phyloP scores from a whole-genome alignment of 2,113 vertebrate genomes.

The Muntiacus reevesi region DNA sequence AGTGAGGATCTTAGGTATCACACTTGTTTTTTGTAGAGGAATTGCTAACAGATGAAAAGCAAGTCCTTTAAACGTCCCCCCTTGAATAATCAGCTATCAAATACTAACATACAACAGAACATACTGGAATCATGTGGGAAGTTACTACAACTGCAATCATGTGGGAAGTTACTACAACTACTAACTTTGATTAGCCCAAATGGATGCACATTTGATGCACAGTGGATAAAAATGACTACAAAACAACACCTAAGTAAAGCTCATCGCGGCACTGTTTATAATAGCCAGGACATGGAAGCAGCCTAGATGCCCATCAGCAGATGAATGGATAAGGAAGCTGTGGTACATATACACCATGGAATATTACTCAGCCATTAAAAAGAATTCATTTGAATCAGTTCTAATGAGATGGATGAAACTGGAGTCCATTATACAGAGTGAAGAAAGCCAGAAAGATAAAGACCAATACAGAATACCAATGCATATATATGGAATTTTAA shows the following conservation, averaged over 20 bases:
- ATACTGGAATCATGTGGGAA: not conserved
- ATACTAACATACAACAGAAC: not conserved
- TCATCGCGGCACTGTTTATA: too few relatives aligned
- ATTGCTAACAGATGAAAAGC: conserved; percentile 33
- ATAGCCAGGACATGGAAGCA: too few relatives aligned
- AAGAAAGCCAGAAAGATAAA: too few relatives aligned
- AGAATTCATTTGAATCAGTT: too few relatives aligned
- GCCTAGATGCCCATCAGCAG: too few relatives aligned
- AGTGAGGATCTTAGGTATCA: not conserved
- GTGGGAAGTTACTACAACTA: not conserved
- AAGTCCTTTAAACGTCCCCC: not conserved
- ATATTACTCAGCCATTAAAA: too few relatives aligned
- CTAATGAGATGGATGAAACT: too few relatives aligned
- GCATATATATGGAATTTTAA: too few relatives aligned
- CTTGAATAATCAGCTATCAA: conserved; percentile 11
- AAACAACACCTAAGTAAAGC: not conserved
- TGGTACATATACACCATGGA: too few relatives aligned
- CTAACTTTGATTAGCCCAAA: not conserved
- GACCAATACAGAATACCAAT: too few relatives aligned
- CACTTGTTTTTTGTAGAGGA: not conserved
- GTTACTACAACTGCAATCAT: not conserved
- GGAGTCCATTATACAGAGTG: too few relatives aligned
- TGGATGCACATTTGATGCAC: not conserved
- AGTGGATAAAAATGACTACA: not conserved
- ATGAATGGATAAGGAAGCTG: too few relatives aligned